Evolutionary conservation across 2,888 invertebrate species (phyloP), one percentile per base, ranked within the genome.

Genomic region (Podotricha telesiphe): DNA sequence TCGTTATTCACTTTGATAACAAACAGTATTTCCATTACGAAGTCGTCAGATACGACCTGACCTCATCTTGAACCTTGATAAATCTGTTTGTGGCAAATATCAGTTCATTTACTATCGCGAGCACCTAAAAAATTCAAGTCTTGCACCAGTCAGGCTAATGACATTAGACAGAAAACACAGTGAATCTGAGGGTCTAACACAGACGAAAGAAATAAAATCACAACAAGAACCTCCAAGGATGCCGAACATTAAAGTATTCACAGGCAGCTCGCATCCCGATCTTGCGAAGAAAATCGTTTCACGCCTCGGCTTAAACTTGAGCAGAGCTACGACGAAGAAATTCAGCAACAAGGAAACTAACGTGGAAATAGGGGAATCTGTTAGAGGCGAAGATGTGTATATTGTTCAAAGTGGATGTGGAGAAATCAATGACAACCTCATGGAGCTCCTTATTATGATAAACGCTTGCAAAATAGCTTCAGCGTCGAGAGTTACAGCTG

Each of bases 181-280:
- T 65, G 76, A 75, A 56, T 69, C 74, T 15, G 72, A 58, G 77
- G 80, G 76, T 75, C 79, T 65, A 75, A 74, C 71, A 72, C 74
- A 61, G 76, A 47, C 19, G 7, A 64, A 69, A 6, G 55, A 64
- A 13, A 56, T 28, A 20, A 50, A 65, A 10, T 20, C 19, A 34
- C 51, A 64, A n/a, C 48, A 67, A 68, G 37, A 17, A 55, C 55
- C 64, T 72, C 80, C 86, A 67, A 93, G 94, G 94, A 99, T 99
- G 99, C 99, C 99, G 81, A 99, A 99, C 93, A 99, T 99, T 82
- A 99, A 99, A 95, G 97, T 99, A 78, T 99, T 99, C 93, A 97
- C 98, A 83, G 99, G 99, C 73, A 98, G 97, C 75, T 99, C 99
- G 70, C 99, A 99, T 93, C 97, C 97, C 59, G 99, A 99, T 85